Base-by-base conservation (phyloP, 2,113 vertebrate genomes). In the Sorex fumeus region DNA sequence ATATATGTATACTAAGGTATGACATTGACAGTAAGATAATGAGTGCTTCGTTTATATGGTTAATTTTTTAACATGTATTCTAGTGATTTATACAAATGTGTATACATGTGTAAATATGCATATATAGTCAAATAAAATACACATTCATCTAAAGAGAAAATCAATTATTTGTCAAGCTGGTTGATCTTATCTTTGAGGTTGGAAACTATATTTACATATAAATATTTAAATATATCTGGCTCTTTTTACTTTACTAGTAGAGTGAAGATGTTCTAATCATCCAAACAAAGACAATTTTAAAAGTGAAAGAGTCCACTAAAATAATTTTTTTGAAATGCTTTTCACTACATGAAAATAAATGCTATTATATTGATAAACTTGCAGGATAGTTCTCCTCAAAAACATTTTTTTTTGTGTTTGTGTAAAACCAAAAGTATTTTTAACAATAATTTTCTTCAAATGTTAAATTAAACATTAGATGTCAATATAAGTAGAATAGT, bases 241-340 rank as follows among this genome's bases (percentile, higher is more conserved):
- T n/a, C 9, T 21, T 76, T 40, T 23, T 57, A 36, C 30, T 60
- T 67, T 76, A 47, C 43, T 10, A 72, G 9, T 43, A 77, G 3
- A 93, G 71, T 27, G 1, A 40, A 60, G 53, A 40, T 2, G 64
- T 64, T 57, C 72, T 79, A 36, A 57, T 74, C 25, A 79, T 27
- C 57, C 12, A 77, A 81, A 45, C 18, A 60, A 60, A 60, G 57
- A 60, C 21, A 21, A 60, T 60, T 60, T 77, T 78, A 34, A 75
- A 53, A 74, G 66, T 74, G 36, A 60, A 70, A 71, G n/a, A 84
- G 18, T 6, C n/a, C 8, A 70, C 30, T 84, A 77, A 40, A 77
- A 64, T 64, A 3, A 62, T 76, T 82, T 81, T 32, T 87, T 88
- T 93, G 60, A 81, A 75, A 76, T 87, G 40, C 62, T 60, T 57